A percentile compares a stretch with the other conserved stretches of the same genome.
Conservation (phyloP, 2,888 invertebrate genomes). For the Acleris laterana region DNA sequence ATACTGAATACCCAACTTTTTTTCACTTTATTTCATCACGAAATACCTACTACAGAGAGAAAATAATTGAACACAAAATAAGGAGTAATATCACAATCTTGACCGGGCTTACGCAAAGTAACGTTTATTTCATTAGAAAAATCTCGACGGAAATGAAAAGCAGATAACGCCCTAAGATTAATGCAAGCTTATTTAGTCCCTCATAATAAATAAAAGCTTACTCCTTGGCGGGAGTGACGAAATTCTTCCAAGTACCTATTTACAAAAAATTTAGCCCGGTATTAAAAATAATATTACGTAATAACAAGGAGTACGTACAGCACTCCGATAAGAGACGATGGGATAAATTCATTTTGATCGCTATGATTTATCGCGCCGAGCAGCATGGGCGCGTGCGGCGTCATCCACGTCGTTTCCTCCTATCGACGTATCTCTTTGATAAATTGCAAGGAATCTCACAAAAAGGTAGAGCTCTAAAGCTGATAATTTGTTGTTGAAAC, state of each 20-base stretch:
- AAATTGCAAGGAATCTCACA: slow-evolving; percentile 69
- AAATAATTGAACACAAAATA: neutral
- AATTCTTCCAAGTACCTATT: slow-evolving; percentile 26
- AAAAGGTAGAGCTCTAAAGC: slow-evolving; percentile 59
- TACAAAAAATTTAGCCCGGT: slow-evolving; percentile 26
- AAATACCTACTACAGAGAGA: too few species aligned
- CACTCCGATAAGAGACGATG: slow-evolving; percentile 55
- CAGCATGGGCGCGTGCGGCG: slow-evolving; percentile 59
- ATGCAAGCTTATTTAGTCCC: slow-evolving; percentile 34
- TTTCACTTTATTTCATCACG: too few species aligned
- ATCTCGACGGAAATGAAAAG: slow-evolving; percentile 33
- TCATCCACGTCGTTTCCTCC: slow-evolving; percentile 64
- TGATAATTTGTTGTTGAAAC: slow-evolving; percentile 42
- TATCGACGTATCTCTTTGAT: slow-evolving; percentile 69
- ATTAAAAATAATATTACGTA: slow-evolving; percentile 28
- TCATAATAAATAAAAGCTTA: slow-evolving; percentile 35
- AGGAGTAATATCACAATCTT: neutral
- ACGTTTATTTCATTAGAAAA: slow-evolving; percentile 28
- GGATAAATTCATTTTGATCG: slow-evolving; percentile 66
- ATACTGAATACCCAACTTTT: too few species aligned
- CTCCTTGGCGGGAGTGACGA: slow-evolving; percentile 27
- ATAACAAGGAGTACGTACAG: slow-evolving; percentile 55
- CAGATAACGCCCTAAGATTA: slow-evolving; percentile 36
- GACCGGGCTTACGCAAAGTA: slow-evolving; percentile 5
- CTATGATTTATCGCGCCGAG: slow-evolving; percentile 69